phyloP scores from a whole-genome alignment of 2,888 invertebrate species.

The Lycia hirtaria region DNA sequence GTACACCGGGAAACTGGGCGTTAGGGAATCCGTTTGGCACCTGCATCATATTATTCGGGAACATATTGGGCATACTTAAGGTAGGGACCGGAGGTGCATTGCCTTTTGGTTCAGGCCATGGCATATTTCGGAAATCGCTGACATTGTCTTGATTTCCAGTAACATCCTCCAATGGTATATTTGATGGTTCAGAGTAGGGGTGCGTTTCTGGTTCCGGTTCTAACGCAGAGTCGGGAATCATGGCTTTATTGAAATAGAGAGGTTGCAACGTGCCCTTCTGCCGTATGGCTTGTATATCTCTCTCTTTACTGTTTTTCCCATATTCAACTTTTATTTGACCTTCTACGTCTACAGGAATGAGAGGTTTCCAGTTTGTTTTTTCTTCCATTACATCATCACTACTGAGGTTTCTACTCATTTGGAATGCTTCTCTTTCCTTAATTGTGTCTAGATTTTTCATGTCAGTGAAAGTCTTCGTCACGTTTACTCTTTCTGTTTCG shows the following conservation, averaged over 20 bases:
- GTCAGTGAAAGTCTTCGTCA: slow-evolving; percentile 95
- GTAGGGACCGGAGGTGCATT: slow-evolving; percentile 75
- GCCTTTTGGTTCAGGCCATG: slow-evolving; percentile 94
- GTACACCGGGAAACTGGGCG: slow-evolving; percentile 75
- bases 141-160: slow-evolving; percentile 93
- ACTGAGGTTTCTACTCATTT: slow-evolving; percentile 90
- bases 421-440: slow-evolving; percentile 93
- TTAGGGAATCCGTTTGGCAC: slow-evolving; percentile 79
- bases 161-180: slow-evolving; percentile 95
- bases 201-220: slow-evolving; percentile 95
- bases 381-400: slow-evolving; percentile 93
- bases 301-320: slow-evolving; percentile 94
- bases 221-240: slow-evolving; percentile 94
- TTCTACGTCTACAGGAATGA: slow-evolving; percentile 88
- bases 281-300: slow-evolving; percentile 93
- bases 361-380: slow-evolving; percentile 90
- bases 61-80: slow-evolving; percentile 73
- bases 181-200: slow-evolving; percentile 90
- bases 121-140: slow-evolving; percentile 90
- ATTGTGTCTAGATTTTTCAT: slow-evolving; percentile 96
- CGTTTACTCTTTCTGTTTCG: slow-evolving; percentile 98
- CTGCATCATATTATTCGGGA: slow-evolving; percentile 75
- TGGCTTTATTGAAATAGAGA: slow-evolving; percentile 91
- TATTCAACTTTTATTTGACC: slow-evolving; percentile 88
- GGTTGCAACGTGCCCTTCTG: slow-evolving; percentile 94